Base-by-base conservation (phyloP, 2,888 invertebrate genomes). In the Mesopsocus fuscifrons region DNA sequence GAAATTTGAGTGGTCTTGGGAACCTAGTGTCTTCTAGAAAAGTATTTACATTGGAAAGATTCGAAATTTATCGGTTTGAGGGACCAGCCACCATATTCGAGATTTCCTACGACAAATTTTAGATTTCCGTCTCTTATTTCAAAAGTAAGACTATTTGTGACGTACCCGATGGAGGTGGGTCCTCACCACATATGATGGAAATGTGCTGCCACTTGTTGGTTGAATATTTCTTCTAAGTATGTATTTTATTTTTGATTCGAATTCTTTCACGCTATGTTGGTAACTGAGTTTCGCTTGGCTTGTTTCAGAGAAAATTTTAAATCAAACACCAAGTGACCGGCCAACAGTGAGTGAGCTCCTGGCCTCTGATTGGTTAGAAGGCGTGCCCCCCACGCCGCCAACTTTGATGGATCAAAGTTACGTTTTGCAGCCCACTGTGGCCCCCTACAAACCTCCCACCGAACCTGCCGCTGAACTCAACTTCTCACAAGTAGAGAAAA, bases 361-460 rank as follows among this genome's bases (percentile, higher is more conserved):
- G 15, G 54, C 56, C 45, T 64, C 69, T 47, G 71, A 71, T 50
- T 77, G 74, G 69, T 59, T 75, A 47, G 56, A 61, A 32, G 63
- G 62, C 3, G 58, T 59, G 20, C 40, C 21, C 30, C 17, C 31
- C n/a, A 18, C 44, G 9, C n/a, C 43, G 6, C 41, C 41, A 5
- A 46, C 49, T 2, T 45, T 45, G 1, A 41, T 42, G 2, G 33
- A 40, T 18, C 45, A 48, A n/a, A 43, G 43, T 30, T 47, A 45
- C 35, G 44, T 41, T 17, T 34, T 46, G n/a, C 18, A 23, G 5
- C 45, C 49, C 2, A 42, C 45, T 1, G 18, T 32, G 16, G 31
- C 31, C 2, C 41, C 34, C 18, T 40, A 21, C 26, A 11, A 21
- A 15, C 4, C 34, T 15, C 8, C 35, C 21, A n/a, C n/a, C 17